Percentiles rank a stretch among this genome's conserved stretches.
Conservation (phyloP, 2,888 invertebrate genomes). For the Tetrapedia diversipes region DNA sequence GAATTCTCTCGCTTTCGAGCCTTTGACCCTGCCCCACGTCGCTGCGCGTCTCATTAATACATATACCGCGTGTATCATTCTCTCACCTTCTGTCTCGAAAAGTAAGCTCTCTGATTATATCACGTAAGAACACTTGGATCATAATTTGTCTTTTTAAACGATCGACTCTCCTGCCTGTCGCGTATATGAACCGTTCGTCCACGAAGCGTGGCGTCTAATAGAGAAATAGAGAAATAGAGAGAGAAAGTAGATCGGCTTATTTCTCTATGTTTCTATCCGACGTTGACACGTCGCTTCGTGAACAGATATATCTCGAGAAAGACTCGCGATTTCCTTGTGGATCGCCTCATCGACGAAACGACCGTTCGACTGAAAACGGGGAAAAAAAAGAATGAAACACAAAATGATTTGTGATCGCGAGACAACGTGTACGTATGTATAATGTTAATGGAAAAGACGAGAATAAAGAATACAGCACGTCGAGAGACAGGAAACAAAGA, state of each 20-base stretch:
- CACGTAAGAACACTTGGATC: no score
- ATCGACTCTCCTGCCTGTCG: background rate
- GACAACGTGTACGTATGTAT: background rate
- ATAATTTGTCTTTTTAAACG: background rate
- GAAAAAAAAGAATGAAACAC: background rate
- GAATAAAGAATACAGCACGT: background rate
- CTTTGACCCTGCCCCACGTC: slow-evolving; percentile 15
- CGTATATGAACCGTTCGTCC: no score
- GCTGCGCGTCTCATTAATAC: background rate
- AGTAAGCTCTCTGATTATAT: background rate
- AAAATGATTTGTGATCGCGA: background rate
- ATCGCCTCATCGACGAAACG: background rate
- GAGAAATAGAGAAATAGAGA: no score
- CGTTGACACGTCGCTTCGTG: no score
- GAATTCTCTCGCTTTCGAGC: slow-evolving; percentile 23
- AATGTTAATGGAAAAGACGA: background rate
- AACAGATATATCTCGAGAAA: no score
- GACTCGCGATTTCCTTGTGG: background rate
- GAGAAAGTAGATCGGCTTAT: no score
- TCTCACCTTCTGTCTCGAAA: slow-evolving; percentile 37
- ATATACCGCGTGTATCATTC: slow-evolving; percentile 4
- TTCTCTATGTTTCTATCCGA: no score
- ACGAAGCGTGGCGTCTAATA: no score
- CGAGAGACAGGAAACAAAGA: background rate
- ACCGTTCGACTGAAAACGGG: background rate